These are phyloP conservation scores for Acropternis orthonyx DNA, from an alignment of 2,797 vertebrate species.

Conservation along the genomic window DNA sequence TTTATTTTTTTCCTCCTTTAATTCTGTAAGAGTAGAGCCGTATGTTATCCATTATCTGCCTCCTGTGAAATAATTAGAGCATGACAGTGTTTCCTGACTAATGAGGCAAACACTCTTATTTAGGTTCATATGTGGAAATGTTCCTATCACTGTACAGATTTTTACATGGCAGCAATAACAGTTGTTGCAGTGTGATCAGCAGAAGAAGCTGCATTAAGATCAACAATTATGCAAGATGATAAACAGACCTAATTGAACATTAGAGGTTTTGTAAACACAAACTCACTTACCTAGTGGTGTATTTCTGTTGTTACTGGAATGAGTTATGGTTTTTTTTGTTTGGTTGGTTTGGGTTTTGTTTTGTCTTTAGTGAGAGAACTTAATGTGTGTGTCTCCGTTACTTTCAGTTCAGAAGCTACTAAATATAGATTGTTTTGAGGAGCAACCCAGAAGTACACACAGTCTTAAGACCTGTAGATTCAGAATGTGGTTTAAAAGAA, in stretches of 20 bases:
- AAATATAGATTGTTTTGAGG: neutral
- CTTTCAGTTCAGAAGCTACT: neutral
- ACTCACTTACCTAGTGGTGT: neutral
- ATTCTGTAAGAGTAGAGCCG: neutral
- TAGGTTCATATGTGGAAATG: constrained; percentile 1
- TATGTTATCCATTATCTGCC: constrained; percentile 37
- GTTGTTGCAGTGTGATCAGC: neutral
- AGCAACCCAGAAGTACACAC: neutral
- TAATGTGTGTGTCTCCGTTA: neutral
- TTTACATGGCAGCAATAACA: neutral
- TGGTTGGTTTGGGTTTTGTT: neutral
- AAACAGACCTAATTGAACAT: neutral
- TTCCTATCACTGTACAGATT: neutral
- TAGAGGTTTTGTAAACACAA: neutral
- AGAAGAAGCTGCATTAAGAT: neutral
- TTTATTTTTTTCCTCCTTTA: neutral
- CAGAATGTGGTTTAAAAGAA: neutral
- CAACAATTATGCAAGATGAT: neutral
- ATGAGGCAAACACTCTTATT: constrained; percentile 25
- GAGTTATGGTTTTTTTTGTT: neutral
- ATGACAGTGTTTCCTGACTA: constrained; percentile 39
- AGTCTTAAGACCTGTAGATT: neutral
- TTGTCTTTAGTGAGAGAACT: neutral
- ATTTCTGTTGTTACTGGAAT: neutral
- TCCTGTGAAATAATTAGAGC: constrained; percentile 49